These are phyloP conservation scores for Platycnemis pennipes DNA, from an alignment of 2,888 invertebrate genomes.

Conservation along the genomic window DNA sequence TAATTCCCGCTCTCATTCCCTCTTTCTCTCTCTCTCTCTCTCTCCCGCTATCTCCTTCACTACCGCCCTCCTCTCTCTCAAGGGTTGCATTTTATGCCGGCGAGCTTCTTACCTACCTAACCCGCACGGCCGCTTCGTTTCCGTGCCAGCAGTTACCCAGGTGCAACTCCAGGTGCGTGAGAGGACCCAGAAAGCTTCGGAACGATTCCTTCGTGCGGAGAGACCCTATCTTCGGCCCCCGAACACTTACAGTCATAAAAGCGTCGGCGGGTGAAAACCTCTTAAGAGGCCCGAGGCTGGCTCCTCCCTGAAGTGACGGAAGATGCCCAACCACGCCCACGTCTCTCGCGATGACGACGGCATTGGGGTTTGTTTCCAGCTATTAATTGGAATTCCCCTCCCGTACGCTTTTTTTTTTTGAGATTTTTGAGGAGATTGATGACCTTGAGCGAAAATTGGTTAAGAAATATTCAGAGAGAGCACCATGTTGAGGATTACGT, in stretches of 20 bases:
- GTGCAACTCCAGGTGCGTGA: constrained; percentile 36
- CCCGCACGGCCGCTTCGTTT: background rate
- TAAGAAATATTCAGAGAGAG: no score
- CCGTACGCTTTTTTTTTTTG: background rate
- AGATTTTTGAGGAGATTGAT: no score
- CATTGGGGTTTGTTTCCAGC: background rate
- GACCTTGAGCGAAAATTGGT: no score
- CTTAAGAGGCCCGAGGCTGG: constrained; percentile 3
- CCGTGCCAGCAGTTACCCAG: constrained; percentile 28
- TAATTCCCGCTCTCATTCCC: constrained; percentile 21
- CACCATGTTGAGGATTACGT: no score
- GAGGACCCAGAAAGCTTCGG: constrained; percentile 28
- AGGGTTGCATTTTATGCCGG: constrained; percentile 19
- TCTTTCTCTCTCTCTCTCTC: background rate
- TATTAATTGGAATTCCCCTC: background rate
- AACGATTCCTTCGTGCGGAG: background rate
- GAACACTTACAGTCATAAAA: constrained; percentile 19
- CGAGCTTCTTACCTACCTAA: background rate
- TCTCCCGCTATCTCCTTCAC: no score
- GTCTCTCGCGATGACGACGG: background rate
- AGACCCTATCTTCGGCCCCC: background rate
- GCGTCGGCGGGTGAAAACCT: constrained; percentile 23
- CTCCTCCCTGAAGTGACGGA: background rate
- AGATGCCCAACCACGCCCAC: background rate
- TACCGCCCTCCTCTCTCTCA: background rate